A percentile compares a stretch with the other conserved stretches of the same genome.
Conservation (phyloP, 2,797 vertebrate genomes). For the Cirrhinus mrigala region DNA sequence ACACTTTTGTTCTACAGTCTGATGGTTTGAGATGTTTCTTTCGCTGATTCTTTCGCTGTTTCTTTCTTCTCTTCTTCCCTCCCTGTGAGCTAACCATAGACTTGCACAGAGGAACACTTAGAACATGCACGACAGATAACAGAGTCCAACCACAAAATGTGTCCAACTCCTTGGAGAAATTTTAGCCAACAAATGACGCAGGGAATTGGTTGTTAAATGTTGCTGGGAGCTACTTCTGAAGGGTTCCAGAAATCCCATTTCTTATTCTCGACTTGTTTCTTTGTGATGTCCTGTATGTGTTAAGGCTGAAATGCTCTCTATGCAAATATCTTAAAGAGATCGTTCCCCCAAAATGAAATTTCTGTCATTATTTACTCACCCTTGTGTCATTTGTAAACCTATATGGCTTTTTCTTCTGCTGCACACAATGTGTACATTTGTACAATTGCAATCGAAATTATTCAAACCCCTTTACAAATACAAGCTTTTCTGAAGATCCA, state of each 20-base stretch:
- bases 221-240: slow-evolving; percentile 1
- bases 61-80: neutral
- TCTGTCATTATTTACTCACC: neutral
- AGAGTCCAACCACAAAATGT: neutral
- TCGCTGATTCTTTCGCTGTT: neutral
- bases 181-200: slow-evolving; percentile 6
- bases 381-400: neutral
- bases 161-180: neutral
- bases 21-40: neutral
- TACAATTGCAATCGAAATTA: too few species aligned
- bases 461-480: too few species aligned
- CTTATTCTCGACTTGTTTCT: neutral
- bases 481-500: too few species aligned
- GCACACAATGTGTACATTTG: neutral
- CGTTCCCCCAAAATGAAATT: neutral
- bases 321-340: neutral
- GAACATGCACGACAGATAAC: neutral
- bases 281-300: neutral
- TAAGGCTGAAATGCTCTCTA: neutral
- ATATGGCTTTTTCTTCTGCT: neutral
- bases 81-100: neutral
- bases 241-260: slow-evolving; percentile 9
- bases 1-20: neutral
- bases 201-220: slow-evolving; percentile 10
- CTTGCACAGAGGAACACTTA: neutral